Evolutionary conservation across 2,797 vertebrate species (phyloP), one percentile per base, ranked within the genome.

Genomic region (Helicolenus hilgendorfi): DNA sequence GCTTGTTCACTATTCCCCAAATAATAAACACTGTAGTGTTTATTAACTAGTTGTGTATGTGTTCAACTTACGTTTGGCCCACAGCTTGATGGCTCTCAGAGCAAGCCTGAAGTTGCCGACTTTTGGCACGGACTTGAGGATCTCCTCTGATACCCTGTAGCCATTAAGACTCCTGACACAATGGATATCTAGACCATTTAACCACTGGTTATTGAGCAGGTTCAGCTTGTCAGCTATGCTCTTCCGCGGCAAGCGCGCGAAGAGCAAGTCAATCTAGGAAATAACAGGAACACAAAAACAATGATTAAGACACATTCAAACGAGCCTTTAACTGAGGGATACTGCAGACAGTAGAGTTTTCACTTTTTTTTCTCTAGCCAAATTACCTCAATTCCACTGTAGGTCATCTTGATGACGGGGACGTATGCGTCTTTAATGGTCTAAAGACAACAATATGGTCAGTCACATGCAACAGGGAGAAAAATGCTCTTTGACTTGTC

Each of bases 101-200:
- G 98, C 98, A 88, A 98, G 97, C 95, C 98, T 97, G 97, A 99
- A 99, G 96, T 98, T 98, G 84, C 98, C 95, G 82, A 98, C 97
- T 91, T 98, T 98, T 88, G 98, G 98, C 95, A 98, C 98, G 93
- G 98, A 96, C 91, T 98, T 97, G 86, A 98, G 97, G 96, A 98
- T 99, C 96, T 98, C 98, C 97, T 98, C 98, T 36, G 98, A 98
- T 84, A 98, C 98, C 94, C 98, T 97, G 96, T 98, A 98, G 96
- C 98, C 98, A 83, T 98, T 98, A 93, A 99, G 97, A 97, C 98
- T 98, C 95, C 98, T 95, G 94, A 98, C 98, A 87, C 98, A 98
- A 91, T 96, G 96, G 94, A 98, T 98, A 90, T 98, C 98, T 93
- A 98, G 93, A 92, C 98, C 97, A 96, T 97, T 98, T 85, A 98